Conservation (phyloP, 2,113 vertebrate species). For the Salvelinus namaycush region DNA sequence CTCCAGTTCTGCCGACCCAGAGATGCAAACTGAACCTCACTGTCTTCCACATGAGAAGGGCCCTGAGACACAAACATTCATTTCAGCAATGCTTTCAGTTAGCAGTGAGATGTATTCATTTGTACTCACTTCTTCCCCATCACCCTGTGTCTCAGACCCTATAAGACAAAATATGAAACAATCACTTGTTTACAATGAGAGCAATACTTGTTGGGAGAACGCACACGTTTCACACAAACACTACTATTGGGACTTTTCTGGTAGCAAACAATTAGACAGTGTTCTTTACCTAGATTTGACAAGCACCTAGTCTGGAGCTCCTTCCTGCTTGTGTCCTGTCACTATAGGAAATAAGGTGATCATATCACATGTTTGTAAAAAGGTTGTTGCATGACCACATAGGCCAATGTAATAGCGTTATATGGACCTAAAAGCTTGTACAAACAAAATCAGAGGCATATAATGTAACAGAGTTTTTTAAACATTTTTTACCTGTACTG, state of each 20-base stretch:
- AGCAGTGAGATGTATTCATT: neutral
- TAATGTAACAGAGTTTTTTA: too few species aligned
- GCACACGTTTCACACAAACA: too few species aligned
- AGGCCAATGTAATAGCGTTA: too few species aligned
- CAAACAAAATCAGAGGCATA: too few species aligned
- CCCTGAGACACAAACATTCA: neutral
- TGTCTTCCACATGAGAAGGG: constrained; percentile 20
- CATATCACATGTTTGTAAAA: neutral
- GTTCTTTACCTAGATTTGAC: too few species aligned
- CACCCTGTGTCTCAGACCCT: neutral
- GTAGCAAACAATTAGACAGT: too few species aligned
- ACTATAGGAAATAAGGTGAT: neutral
- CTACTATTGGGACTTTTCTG: too few species aligned
- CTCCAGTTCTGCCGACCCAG: constrained; percentile 63
- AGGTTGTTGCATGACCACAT: neutral
- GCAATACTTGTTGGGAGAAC: too few species aligned
- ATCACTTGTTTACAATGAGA: too few species aligned
- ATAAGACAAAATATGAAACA: neutral
- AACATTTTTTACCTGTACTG: constrained; percentile 24
- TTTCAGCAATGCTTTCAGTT: too few species aligned
- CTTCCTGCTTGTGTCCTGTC: constrained; percentile 9
- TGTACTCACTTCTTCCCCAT: neutral
- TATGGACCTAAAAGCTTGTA: too few species aligned
- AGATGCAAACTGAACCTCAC: constrained; percentile 61
- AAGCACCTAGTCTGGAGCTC: constrained; percentile 41